A percentile compares a stretch with the other conserved stretches of the same genome.
phyloP scores from a whole-genome alignment of 2,888 invertebrate species.

The Holacanthella duospinosa region DNA sequence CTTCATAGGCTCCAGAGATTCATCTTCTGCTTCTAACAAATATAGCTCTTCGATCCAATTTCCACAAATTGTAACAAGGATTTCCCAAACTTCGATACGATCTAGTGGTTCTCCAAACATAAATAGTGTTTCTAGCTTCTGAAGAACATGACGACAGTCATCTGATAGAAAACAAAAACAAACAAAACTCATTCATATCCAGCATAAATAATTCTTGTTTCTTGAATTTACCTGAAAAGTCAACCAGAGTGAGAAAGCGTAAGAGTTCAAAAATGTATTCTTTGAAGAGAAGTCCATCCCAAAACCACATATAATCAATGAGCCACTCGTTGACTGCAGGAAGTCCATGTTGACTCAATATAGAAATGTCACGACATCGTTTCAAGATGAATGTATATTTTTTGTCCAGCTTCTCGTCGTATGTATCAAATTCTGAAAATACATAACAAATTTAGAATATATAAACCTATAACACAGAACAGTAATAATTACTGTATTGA shows the following conservation, averaged over 20 bases:
- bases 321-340: constrained; percentile 7
- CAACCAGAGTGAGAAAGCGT: constrained; percentile 1
- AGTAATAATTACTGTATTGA: not conserved
- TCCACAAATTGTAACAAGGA: not conserved
- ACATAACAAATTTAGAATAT: no score
- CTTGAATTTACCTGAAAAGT: constrained; percentile 4
- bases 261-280: not conserved
- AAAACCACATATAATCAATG: not conserved
- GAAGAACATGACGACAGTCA: not conserved
- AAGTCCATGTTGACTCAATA: not conserved
- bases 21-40: not conserved
- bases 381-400: constrained; percentile 6
- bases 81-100: constrained; percentile 7
- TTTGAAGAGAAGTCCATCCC: constrained; percentile 9
- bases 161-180: not conserved
- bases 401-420: not conserved
- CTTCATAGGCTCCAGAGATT: not conserved
- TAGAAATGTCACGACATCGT: constrained; percentile 1
- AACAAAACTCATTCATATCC: not conserved
- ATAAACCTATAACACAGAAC: not conserved
- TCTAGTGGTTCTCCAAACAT: not conserved
- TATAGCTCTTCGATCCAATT: not conserved
- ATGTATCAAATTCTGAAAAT: not conserved
- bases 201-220: not conserved
- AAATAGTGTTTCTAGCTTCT: not conserved